Percentiles rank a stretch among this genome's conserved stretches.
Evolutionary conservation across 2,888 invertebrate species (phyloP).

Genomic region (Pseudoips prasinana): DNA sequence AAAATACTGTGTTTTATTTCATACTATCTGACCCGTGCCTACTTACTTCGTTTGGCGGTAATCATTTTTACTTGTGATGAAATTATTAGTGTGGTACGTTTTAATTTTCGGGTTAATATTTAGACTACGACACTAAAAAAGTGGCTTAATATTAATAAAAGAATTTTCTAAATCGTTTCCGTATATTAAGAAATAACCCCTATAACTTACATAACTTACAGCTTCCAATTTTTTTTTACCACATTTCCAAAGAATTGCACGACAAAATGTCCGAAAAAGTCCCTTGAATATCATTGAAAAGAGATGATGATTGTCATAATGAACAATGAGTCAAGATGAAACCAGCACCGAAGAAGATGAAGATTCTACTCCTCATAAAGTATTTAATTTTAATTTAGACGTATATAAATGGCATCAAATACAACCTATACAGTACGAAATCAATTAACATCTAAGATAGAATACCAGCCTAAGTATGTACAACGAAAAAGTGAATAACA

Average conservation of each 20-base stretch:
- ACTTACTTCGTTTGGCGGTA: too few species aligned
- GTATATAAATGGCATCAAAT: constrained; percentile 4
- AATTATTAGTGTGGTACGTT: too few species aligned
- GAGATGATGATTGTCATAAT: neutral
- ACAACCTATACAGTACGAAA: constrained; percentile 5
- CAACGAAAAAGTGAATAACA: neutral
- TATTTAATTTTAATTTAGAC: constrained; percentile 1
- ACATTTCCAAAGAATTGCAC: neutral
- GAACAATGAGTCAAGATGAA: neutral
- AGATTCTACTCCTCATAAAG: neutral
- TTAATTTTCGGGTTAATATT: too few species aligned
- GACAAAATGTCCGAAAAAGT: constrained; percentile 1
- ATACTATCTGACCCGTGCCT: too few species aligned
- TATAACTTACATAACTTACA: neutral
- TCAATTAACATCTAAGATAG: neutral
- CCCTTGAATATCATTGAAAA: constrained; percentile 1
- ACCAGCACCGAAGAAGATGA: neutral
- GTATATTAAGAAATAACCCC: too few species aligned
- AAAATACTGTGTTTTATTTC: too few species aligned
- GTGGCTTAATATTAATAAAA: too few species aligned
- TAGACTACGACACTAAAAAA: too few species aligned
- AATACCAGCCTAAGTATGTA: constrained; percentile 2
- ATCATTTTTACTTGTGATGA: too few species aligned
- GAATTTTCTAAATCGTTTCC: too few species aligned
- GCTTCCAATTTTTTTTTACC: neutral